Evolutionary conservation across 2,113 vertebrate genomes (phyloP).

Genomic region (Dicerorhinus sumatrensis): DNA sequence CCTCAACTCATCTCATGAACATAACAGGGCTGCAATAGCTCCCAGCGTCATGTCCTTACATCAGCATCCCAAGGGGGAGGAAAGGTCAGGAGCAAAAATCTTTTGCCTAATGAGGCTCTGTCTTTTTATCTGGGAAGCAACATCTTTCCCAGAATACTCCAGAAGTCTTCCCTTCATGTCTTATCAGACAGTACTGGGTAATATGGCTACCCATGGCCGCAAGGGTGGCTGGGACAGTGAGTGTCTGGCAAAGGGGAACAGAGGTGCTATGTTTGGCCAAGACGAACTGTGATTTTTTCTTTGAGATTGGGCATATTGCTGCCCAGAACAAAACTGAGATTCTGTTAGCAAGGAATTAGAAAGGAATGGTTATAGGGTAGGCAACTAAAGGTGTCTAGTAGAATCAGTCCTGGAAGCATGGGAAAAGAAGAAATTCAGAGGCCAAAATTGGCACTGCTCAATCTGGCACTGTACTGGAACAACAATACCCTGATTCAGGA

Average conservation of each 20-base stretch:
- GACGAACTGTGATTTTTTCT: not conserved
- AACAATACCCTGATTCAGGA: not conserved
- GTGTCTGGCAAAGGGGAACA: not conserved
- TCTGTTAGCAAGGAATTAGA: not conserved
- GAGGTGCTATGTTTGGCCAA: not conserved
- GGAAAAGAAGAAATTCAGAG: not conserved
- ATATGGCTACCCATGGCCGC: not conserved
- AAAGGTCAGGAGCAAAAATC: not conserved
- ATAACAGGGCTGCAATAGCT: not conserved
- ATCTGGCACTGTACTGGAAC: not conserved
- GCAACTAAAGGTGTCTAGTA: not conserved
- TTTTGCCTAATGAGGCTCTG: not conserved
- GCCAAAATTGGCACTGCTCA: not conserved
- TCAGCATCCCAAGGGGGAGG: not conserved
- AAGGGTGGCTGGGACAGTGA: not conserved
- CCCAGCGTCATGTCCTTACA: not conserved
- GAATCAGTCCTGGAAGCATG: not conserved
- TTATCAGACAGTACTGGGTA: not conserved
- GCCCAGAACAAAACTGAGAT: not conserved
- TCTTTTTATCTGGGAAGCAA: not conserved
- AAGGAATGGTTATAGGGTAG: not conserved
- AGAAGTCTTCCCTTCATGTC: not conserved
- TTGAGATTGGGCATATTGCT: not conserved
- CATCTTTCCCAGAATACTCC: not conserved
- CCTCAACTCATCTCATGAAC: not conserved